Evolutionary conservation across 2,888 invertebrate species (phyloP), one percentile per base, ranked within the genome.

Genomic region (Amiota minor): DNA sequence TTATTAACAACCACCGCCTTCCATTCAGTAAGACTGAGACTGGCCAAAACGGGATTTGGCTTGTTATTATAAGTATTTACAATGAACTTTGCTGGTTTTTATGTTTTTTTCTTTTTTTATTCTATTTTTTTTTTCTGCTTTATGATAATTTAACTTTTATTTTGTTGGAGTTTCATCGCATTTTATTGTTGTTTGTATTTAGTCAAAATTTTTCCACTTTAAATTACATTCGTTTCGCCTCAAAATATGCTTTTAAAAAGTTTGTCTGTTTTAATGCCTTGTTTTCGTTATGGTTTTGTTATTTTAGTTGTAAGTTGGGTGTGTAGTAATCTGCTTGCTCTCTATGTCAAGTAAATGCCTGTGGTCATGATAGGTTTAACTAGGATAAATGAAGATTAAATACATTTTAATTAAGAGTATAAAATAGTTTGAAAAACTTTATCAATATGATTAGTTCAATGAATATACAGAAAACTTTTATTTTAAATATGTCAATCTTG

Each of bases 71-170:
- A 35, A n/a, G n/a, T 35, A 6, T 35, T 11, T 59, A 59, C 59
- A 59, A 59, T 59, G 59, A 59, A 59, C 18, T 62, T 62, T 35
- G 12, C 62, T 14, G 45, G 9, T 53, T 53, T 53, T 53, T 53
- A n/a, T 53, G 4, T 53, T 53, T 12, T 53, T 53, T 4, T 4
- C n/a, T 53, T 62, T 14, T 18, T 35, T 12, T 1, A 14, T 55
- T 55, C 45, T 55, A n/a, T 45, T 68, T 35, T 50, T 16, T 8
- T 49, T 47, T 53, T 67, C 3, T 50, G 50, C 69, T 56, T 75
- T 72, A 79, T 77, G 76, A 84, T 77, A 74, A 80, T 78, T 77
- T 75, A 76, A 83, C 78, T 80, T 80, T 59, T 74, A 16, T 72
- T 71, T 76, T 75, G 72, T 59, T 50, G 49, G 55, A 23, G 59